A percentile compares a stretch with the other conserved stretches of the same genome.
Conservation (phyloP, 2,888 invertebrate genomes). For the Podotricha telesiphe region DNA sequence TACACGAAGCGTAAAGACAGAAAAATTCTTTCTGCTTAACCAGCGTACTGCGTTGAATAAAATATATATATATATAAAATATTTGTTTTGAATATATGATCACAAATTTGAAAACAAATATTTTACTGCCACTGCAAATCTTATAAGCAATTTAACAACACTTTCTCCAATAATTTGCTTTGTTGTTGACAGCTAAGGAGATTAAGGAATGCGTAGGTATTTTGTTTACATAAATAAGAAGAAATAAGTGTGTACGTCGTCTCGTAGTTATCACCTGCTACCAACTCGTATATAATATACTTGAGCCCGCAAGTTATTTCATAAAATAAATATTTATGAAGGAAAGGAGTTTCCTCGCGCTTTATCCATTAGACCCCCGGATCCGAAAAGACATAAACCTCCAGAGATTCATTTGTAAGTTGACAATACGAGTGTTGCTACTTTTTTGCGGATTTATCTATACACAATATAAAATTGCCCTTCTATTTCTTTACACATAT, state of each 20-base stretch:
- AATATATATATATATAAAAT: too few relatives aligned
- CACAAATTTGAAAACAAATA: neutral
- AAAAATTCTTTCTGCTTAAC: neutral
- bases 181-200: slow-evolving; percentile 31
- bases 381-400: slow-evolving; percentile 82
- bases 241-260: slow-evolving; percentile 61
- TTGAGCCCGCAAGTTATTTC: slow-evolving; percentile 77
- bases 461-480: slow-evolving; percentile 46
- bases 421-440: slow-evolving; percentile 72
- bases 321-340: slow-evolving; percentile 84
- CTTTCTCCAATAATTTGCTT: slow-evolving; percentile 11
- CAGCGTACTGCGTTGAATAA: too few relatives aligned
- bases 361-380: slow-evolving; percentile 76
- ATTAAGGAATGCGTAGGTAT: slow-evolving; percentile 39
- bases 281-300: slow-evolving; percentile 70
- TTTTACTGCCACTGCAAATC: neutral
- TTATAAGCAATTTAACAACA: slow-evolving; percentile 1
- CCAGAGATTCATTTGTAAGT: slow-evolving; percentile 78
- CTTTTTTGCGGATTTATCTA: slow-evolving; percentile 56
- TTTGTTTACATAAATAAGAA: slow-evolving; percentile 50
- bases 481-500: slow-evolving; percentile 38
- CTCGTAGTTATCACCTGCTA: slow-evolving; percentile 73
- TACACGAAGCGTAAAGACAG: too few relatives aligned
- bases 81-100: neutral
- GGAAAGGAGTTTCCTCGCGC: slow-evolving; percentile 72